Evolutionary conservation across 2,797 vertebrate genomes (phyloP).

Genomic region (Numenius phaeopus): DNA sequence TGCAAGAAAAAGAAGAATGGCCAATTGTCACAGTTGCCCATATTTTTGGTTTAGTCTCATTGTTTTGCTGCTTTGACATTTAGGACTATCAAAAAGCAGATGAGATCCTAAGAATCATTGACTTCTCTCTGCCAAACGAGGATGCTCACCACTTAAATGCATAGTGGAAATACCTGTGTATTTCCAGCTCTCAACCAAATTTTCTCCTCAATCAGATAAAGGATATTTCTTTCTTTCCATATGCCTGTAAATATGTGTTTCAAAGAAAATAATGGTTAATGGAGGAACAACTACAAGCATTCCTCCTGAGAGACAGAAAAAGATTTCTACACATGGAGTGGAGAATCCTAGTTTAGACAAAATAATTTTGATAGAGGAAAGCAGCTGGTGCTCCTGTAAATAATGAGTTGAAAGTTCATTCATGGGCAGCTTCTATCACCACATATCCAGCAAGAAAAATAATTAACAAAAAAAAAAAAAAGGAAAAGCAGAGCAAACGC

Average conservation of each 20-base stretch:
- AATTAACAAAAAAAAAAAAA: not conserved
- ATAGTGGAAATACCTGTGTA: not conserved
- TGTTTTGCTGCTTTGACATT: not conserved
- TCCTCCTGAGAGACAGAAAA: not conserved
- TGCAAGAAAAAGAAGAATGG: not conserved
- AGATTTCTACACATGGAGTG: not conserved
- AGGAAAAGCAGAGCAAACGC: not conserved
- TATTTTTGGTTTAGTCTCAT: not conserved
- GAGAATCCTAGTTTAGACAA: not conserved
- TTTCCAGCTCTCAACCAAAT: not conserved
- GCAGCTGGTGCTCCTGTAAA: not conserved
- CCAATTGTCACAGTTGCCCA: not conserved
- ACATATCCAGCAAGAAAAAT: not conserved
- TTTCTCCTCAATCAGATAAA: not conserved
- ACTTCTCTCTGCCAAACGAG: not conserved
- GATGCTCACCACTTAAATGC: not conserved
- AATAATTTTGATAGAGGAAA: not conserved
- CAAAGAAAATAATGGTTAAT: not conserved
- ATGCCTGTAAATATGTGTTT: not conserved
- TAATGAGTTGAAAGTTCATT: not conserved
- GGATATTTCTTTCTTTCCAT: not conserved
- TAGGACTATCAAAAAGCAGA: not conserved
- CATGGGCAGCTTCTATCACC: not conserved
- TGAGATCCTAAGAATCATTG: not conserved
- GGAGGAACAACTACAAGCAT: not conserved